Conservation (phyloP, 2,888 invertebrate species). For the Erebia epiphron region DNA sequence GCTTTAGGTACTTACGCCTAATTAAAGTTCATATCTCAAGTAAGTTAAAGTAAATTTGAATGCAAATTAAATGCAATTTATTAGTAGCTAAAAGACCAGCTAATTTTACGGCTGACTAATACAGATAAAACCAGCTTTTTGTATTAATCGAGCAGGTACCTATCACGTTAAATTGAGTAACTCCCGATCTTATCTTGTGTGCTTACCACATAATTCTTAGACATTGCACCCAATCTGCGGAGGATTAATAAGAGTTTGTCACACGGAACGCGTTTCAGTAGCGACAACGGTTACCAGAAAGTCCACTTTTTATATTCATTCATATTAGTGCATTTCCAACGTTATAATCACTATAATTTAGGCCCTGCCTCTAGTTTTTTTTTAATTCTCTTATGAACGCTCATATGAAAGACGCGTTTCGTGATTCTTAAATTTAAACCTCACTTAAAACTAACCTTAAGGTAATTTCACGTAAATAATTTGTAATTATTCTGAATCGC, state of each 20-base stretch:
- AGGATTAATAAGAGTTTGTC: constrained; percentile 14
- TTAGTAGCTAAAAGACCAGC: not conserved
- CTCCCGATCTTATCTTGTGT: constrained; percentile 14
- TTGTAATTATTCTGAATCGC: too few relatives aligned
- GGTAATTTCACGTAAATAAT: too few relatives aligned
- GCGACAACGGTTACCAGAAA: not conserved
- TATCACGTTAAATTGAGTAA: constrained; percentile 18
- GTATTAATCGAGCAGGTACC: not conserved
- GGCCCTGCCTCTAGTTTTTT: too few relatives aligned
- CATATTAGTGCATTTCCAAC: too few relatives aligned
- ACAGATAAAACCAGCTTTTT: constrained; percentile 17
- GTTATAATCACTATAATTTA: too few relatives aligned
- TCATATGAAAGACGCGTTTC: too few relatives aligned
- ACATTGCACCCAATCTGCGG: constrained; percentile 18
- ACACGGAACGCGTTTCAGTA: not conserved
- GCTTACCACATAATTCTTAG: constrained; percentile 23
- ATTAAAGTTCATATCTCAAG: not conserved
- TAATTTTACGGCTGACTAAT: constrained; percentile 8
- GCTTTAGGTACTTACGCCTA: not conserved
- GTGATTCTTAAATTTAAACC: too few relatives aligned
- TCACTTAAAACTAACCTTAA: too few relatives aligned
- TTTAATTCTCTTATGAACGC: too few relatives aligned
- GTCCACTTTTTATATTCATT: too few relatives aligned
- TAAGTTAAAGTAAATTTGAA: not conserved
- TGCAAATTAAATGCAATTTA: constrained; percentile 7